These are phyloP conservation scores for Chaetoderma sp. DNA, from an alignment of 2,888 invertebrate genomes.

Conservation along the genomic window DNA sequence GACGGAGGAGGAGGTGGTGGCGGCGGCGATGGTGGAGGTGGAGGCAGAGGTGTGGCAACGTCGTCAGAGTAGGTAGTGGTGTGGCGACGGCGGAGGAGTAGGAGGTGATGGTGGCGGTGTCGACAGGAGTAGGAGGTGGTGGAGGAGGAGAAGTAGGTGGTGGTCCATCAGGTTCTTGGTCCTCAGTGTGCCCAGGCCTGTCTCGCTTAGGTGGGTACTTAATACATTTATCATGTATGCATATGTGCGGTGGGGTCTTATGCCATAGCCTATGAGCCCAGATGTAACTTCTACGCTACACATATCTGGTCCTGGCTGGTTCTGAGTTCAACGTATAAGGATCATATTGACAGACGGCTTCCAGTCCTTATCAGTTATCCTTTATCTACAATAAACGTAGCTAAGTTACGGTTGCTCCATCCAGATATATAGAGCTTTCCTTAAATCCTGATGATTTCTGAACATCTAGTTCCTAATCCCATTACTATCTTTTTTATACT, in stretches of 20 bases:
- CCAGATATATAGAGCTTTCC: background rate
- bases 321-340: too few species aligned
- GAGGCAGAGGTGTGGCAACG: background rate
- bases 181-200: background rate
- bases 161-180: background rate
- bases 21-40: background rate
- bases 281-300: too few species aligned
- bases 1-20: background rate
- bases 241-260: background rate
- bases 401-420: background rate
- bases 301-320: too few species aligned
- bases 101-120: background rate
- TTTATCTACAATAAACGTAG: background rate
- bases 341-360: too few species aligned
- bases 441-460: too few species aligned
- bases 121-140: background rate
- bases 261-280: too few species aligned
- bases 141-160: background rate
- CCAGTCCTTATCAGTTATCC: too few species aligned
- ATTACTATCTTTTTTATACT: too few species aligned
- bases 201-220: background rate
- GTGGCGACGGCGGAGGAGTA: background rate
- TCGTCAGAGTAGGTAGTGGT: background rate
- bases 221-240: background rate
- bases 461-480: too few species aligned